A percentile compares a stretch with the other conserved stretches of the same genome.
phyloP scores from a whole-genome alignment of 1,140 invertebrate species.

The Leptonema lineaticorne region DNA sequence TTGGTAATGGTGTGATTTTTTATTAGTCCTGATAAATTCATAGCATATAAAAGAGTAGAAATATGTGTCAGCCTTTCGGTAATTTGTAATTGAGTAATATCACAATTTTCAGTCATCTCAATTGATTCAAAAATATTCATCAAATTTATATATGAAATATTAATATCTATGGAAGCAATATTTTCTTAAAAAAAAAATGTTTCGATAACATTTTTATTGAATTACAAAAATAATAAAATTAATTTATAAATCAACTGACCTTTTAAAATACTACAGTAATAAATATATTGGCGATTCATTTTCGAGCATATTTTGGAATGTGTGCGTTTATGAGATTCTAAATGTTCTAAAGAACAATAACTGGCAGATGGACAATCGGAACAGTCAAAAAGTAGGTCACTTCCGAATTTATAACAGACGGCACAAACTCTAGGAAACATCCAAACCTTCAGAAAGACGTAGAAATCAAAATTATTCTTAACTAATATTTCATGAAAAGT shows the following conservation, averaged over 20 bases:
- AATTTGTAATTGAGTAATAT: constrained; percentile 15
- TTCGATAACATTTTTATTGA: no score
- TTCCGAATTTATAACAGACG: constrained; percentile 40
- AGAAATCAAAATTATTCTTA: not conserved
- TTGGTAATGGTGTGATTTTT: constrained; percentile 30
- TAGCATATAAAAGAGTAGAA: constrained; percentile 43
- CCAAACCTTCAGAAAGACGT: constrained; percentile 42
- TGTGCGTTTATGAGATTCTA: constrained; percentile 40
- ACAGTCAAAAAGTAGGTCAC: constrained; percentile 41
- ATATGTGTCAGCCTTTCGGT: constrained; percentile 37
- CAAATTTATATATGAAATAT: not conserved
- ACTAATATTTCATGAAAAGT: no score
- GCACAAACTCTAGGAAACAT: constrained; percentile 46
- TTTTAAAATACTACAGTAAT: constrained; percentile 11
- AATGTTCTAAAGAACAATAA: constrained; percentile 45
- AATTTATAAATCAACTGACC: no score
- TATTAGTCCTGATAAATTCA: constrained; percentile 39
- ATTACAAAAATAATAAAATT: no score
- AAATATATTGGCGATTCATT: constrained; percentile 37
- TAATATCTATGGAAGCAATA: no score
- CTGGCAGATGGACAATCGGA: constrained; percentile 42
- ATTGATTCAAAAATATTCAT: not conserved
- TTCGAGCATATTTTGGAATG: constrained; percentile 37
- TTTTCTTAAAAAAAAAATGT: no score
- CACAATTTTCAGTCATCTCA: not conserved